These are phyloP conservation scores for Gnathonemus echidnorhynchus DNA, from an alignment of 2,113 vertebrate species.

Conservation along the genomic window DNA sequence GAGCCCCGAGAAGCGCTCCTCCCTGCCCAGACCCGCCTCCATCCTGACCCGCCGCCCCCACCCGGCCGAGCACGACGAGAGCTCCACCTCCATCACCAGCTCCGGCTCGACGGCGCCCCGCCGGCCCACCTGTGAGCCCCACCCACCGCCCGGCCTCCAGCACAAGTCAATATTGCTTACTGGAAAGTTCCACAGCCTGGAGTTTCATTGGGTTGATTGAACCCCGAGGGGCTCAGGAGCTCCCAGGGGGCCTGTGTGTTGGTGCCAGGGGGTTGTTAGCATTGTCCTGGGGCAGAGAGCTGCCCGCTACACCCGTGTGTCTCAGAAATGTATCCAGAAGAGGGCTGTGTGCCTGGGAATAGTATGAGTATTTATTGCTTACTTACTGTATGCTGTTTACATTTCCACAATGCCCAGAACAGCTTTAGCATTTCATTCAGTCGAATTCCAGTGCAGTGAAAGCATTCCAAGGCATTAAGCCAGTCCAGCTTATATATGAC, in stretches of 20 bases:
- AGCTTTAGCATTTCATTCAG: not conserved
- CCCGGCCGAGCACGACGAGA: conserved; percentile 77
- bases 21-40: conserved; percentile 78
- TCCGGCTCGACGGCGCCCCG: conserved; percentile 84
- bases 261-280: not conserved
- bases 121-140: conserved; percentile 77
- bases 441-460: not conserved
- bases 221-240: not conserved
- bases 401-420: not conserved
- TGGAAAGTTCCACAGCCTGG: not conserved
- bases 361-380: not conserved
- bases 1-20: conserved; percentile 87
- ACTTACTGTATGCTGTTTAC: not conserved
- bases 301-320: not conserved
- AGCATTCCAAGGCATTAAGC: not conserved
- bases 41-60: conserved; percentile 73
- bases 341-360: not conserved
- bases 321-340: not conserved
- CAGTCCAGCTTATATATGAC: not conserved
- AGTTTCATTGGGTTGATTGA: not conserved
- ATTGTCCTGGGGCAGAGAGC: not conserved
- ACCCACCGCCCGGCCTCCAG: not conserved
- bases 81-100: conserved; percentile 84
- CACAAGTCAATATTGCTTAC: not conserved
- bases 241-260: not conserved